These are phyloP conservation scores for Oenanthe oenanthe DNA, from an alignment of 2,113 vertebrate genomes.

Conservation along the genomic window DNA sequence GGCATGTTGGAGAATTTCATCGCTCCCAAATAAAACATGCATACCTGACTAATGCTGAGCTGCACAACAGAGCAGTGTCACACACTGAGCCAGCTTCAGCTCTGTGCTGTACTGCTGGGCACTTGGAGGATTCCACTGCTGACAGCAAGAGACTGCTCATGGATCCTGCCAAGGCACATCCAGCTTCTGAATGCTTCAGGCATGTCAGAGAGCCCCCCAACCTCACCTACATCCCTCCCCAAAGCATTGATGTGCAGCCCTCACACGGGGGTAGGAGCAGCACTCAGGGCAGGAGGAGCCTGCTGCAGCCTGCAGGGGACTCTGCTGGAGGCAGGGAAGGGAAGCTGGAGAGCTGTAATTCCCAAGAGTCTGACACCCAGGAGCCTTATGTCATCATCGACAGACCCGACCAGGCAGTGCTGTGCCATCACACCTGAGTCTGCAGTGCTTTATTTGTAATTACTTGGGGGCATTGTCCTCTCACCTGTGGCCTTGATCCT, in stretches of 20 bases:
- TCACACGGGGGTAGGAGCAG: not conserved
- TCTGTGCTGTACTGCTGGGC: not conserved
- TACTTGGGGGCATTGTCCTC: not conserved
- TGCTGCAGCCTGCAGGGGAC: not conserved
- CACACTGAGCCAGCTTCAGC: slow-evolving; percentile 30
- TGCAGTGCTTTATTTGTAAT: not conserved
- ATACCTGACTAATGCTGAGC: not conserved
- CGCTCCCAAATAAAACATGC: not conserved
- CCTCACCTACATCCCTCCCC: slow-evolving; percentile 65
- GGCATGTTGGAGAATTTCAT: not conserved
- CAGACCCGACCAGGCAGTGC: not conserved
- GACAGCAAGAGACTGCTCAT: not conserved
- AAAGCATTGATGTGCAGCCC: not conserved
- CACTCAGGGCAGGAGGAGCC: not conserved
- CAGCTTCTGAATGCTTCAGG: not conserved
- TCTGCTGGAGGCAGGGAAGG: not conserved
- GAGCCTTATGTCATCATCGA: slow-evolving; percentile 68
- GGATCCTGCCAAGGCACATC: not conserved
- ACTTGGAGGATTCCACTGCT: not conserved
- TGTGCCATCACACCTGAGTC: not conserved
- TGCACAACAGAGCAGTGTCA: not conserved
- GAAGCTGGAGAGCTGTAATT: not conserved
- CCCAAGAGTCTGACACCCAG: not conserved
- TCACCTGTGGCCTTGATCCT: slow-evolving; percentile 16
- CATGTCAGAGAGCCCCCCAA: slow-evolving; percentile 68